Evolutionary conservation across 2,888 invertebrate genomes (phyloP), one percentile per base, ranked within the genome.

Genomic region (Drosophila nr. perissopoda): DNA sequence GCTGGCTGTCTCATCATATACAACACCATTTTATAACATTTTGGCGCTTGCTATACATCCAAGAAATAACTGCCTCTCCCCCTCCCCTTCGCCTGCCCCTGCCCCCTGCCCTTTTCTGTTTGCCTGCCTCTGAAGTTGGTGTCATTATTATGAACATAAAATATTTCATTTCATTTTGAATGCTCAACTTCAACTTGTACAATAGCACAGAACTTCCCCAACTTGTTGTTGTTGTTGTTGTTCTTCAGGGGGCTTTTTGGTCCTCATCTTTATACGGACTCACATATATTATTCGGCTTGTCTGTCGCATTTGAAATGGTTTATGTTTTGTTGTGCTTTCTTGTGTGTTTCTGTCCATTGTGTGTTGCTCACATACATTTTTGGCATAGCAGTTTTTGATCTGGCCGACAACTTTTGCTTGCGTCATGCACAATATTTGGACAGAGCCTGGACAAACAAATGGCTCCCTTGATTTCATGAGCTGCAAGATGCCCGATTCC

Each of bases 101-200:
- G 21, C 13, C 27, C 27, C 27, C 21, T 16, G 7, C 38, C 31
- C 38, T 18, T 31, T 27, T 18, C 3, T 38, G 34, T 42, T 29
- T 40, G 66, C 60, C 63, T 36, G 71, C 67, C 78, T 63, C 85
- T 73, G 82, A 77, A 77, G 76, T 78, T 89, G 84, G 87, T 89
- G 90, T 87, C 89, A 90, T 87, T 87, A 90, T 87, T 87, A 87
- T 87, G 90, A 84, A 71, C 89, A 87, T 87, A 89, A 87, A 90
- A 83, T 87, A 84, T 84, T 87, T 84, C 87, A 87, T 83, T 84
- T 87, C 78, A 70, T 78, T 84, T 82, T 78, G 75, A 79, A 83
- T 85, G 57, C 73, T 54, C 54, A 53, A 21, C 21, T 69, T 66
- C 59, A 57, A 72, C 66, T 74, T 54, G 48, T 49, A 65, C 57